Conservation (phyloP, 2,888 invertebrate species). For the Pteria penguin region DNA sequence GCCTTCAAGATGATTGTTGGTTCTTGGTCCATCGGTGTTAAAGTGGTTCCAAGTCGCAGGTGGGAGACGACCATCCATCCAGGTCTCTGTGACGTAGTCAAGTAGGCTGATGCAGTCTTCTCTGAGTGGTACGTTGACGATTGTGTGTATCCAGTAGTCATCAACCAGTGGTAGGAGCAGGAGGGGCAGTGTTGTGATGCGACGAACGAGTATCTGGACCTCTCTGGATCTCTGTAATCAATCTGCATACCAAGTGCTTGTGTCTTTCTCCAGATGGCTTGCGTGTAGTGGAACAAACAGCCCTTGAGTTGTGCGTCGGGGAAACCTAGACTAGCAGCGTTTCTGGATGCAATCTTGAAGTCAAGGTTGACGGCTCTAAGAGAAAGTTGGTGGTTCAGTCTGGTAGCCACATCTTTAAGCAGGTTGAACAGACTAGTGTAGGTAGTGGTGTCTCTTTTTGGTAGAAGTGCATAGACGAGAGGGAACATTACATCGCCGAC, state of each 20-base stretch:
- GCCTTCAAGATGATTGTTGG: too few species aligned
- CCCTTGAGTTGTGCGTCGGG: neutral
- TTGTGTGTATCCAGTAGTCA: neutral
- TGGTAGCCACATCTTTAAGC: neutral
- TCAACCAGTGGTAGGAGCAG: too few species aligned
- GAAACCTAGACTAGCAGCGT: neutral
- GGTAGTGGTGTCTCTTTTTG: neutral
- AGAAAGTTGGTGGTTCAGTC: neutral
- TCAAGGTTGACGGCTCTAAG: neutral
- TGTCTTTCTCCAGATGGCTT: too few species aligned
- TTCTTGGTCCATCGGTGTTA: too few species aligned
- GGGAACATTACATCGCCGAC: constrained; percentile 6
- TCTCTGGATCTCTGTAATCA: neutral
- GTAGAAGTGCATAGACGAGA: neutral
- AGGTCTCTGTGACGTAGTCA: too few species aligned
- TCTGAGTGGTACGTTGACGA: neutral
- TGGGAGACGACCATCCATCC: too few species aligned
- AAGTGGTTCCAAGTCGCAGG: too few species aligned
- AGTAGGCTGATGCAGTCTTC: neutral
- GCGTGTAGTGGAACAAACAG: neutral
- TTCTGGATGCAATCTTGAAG: constrained; percentile 4
- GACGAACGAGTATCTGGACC: neutral
- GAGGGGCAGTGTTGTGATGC: neutral
- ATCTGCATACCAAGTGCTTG: neutral
- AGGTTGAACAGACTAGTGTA: constrained; percentile 19